Percentiles rank a stretch among this genome's conserved stretches.
phyloP scores from a whole-genome alignment of 2,797 vertebrate genomes.

The Pelobates cultripes region DNA sequence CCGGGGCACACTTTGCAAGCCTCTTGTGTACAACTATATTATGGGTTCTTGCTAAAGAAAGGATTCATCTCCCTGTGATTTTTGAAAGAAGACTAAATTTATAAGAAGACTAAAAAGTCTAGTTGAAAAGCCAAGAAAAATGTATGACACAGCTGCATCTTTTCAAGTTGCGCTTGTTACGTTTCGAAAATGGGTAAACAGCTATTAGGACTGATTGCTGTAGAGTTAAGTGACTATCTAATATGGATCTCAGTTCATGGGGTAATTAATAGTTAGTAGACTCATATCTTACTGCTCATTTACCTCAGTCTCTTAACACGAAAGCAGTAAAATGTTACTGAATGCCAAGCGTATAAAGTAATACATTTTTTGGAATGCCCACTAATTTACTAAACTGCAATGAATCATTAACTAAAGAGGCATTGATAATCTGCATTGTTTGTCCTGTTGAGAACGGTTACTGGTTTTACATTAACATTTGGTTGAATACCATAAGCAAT shows the following conservation, averaged over 20 bases:
- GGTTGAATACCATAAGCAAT: neutral
- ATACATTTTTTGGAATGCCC: slow-evolving; percentile 24
- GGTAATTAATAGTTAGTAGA: slow-evolving; percentile 41
- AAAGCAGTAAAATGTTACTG: slow-evolving; percentile 21
- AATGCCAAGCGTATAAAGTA: slow-evolving; percentile 18
- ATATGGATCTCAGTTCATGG: slow-evolving; percentile 2
- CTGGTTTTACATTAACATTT: slow-evolving; percentile 14
- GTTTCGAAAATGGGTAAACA: slow-evolving; percentile 30
- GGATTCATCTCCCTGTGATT: no score
- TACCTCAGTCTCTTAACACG: slow-evolving; percentile 29
- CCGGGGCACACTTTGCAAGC: no score
- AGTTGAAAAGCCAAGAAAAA: neutral
- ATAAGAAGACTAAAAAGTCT: neutral
- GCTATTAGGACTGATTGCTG: slow-evolving; percentile 30
- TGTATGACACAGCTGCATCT: neutral
- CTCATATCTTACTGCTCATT: slow-evolving; percentile 45
- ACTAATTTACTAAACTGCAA: slow-evolving; percentile 15
- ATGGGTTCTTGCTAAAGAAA: no score
- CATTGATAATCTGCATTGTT: slow-evolving; percentile 25
- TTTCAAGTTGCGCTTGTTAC: neutral
- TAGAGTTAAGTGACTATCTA: slow-evolving; percentile 38
- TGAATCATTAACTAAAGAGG: slow-evolving; percentile 44
- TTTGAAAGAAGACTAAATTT: no score
- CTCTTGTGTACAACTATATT: no score
- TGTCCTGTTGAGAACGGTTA: neutral